A percentile compares a stretch with the other conserved stretches of the same genome.
These are phyloP conservation scores for Acrocyrtus sp. DNA, from an alignment of 2,888 invertebrate genomes.

Conservation along the genomic window DNA sequence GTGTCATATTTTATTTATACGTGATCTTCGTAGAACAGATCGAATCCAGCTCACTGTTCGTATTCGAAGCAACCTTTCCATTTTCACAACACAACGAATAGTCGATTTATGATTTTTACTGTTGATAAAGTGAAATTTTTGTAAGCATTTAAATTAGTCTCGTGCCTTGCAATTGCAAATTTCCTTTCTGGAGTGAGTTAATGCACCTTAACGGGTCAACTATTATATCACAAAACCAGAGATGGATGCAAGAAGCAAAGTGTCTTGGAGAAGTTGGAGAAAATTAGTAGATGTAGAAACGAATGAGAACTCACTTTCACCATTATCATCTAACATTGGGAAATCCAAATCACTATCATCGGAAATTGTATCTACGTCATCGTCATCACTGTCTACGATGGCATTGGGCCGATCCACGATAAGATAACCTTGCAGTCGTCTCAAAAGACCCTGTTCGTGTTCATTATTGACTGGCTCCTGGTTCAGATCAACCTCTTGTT, in stretches of 20 bases:
- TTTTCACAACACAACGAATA: too few species aligned
- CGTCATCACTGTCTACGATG: slow-evolving; percentile 34
- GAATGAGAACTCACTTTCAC: slow-evolving; percentile 52
- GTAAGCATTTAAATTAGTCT: too few species aligned
- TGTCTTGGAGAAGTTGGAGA: too few species aligned
- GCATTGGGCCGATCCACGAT: not conserved
- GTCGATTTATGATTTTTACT: too few species aligned
- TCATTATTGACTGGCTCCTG: not conserved
- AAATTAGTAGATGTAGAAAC: too few species aligned
- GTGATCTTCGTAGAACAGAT: slow-evolving; percentile 42
- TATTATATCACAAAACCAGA: too few species aligned
- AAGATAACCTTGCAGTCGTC: slow-evolving; percentile 7
- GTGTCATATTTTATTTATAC: slow-evolving; percentile 18
- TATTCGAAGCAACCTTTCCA: slow-evolving; percentile 50
- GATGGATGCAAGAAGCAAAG: too few species aligned
- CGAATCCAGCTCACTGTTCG: slow-evolving; percentile 48
- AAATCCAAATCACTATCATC: slow-evolving; percentile 40
- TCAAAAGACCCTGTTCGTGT: not conserved
- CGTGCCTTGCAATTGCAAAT: too few species aligned
- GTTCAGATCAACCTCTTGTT: not conserved
- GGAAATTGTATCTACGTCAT: slow-evolving; percentile 18
- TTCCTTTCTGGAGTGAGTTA: too few species aligned
- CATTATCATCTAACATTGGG: slow-evolving; percentile 11
- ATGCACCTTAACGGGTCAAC: too few species aligned
- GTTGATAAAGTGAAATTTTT: too few species aligned